Conservation (phyloP, 2,113 vertebrate genomes). For the Antechinus stuartii region DNA sequence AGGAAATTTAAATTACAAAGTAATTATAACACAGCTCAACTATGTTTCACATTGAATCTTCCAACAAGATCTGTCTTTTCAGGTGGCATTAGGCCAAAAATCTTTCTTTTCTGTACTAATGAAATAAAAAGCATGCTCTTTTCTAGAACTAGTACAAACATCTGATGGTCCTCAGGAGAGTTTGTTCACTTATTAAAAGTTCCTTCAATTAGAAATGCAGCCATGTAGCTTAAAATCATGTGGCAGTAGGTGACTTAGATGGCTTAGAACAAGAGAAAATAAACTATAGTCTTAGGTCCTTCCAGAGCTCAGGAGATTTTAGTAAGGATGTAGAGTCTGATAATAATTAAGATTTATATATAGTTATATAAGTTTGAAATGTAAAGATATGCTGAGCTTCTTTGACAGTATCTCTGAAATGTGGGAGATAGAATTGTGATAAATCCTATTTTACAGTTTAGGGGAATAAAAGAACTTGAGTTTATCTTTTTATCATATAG, state of each 20-base stretch:
- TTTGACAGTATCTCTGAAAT: neutral
- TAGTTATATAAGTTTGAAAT: neutral
- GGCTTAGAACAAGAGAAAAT: neutral
- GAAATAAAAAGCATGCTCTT: neutral
- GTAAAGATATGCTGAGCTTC: neutral
- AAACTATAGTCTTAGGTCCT: neutral
- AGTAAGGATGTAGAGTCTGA: neutral
- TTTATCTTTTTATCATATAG: neutral
- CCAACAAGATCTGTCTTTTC: conserved; percentile 27
- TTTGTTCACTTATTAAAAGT: conserved; percentile 9
- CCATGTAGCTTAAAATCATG: conserved; percentile 8
- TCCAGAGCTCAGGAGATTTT: neutral
- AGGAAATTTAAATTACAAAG: conserved; percentile 44
- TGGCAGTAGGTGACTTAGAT: neutral
- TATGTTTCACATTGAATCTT: conserved; percentile 18
- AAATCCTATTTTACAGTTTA: neutral
- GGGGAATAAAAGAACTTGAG: neutral
- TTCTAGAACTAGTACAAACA: neutral
- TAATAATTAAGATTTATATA: neutral
- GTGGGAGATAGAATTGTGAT: neutral
- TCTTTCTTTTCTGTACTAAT: conserved; percentile 15
- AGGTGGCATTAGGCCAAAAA: conserved; percentile 10
- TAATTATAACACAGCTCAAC: conserved; percentile 24
- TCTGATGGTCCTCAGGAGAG: neutral
- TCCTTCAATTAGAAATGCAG: conserved; percentile 43